Percentiles rank a stretch among this genome's conserved stretches.
Conservation (phyloP, 1,140 invertebrate species). For the Ceratina australensis region DNA sequence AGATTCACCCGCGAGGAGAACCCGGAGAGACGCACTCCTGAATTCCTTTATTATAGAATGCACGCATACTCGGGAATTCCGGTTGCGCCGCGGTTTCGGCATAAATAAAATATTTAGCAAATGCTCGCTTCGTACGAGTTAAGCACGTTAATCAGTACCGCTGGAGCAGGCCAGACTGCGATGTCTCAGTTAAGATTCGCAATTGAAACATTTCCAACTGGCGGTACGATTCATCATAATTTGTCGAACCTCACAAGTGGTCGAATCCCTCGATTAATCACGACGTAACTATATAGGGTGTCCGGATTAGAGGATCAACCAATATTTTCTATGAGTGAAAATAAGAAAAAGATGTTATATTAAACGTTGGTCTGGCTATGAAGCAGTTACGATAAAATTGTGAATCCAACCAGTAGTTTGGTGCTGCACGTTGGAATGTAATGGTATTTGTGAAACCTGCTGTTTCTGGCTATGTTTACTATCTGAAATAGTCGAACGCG, state of each 20-base stretch:
- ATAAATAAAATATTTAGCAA: background rate
- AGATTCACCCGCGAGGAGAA: background rate
- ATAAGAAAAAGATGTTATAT: too few relatives aligned
- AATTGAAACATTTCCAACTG: constrained; percentile 26
- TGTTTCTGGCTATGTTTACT: too few relatives aligned
- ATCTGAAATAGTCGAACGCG: too few relatives aligned
- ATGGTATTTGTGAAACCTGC: too few relatives aligned
- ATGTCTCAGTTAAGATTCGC: constrained; percentile 48
- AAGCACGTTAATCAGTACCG: background rate
- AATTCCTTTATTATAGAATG: too few relatives aligned
- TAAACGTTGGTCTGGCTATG: too few relatives aligned
- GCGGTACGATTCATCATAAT: constrained; percentile 73
- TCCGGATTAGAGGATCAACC: too few relatives aligned
- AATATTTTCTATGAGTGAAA: too few relatives aligned
- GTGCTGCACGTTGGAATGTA: too few relatives aligned
- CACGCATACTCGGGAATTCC: background rate
- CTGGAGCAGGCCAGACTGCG: constrained; percentile 2
- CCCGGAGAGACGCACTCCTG: background rate
- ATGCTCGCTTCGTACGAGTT: background rate
- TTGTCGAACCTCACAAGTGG: constrained; percentile 69
- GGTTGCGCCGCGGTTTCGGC: background rate
- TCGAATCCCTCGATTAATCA: constrained; percentile 73
- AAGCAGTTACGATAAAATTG: too few relatives aligned
- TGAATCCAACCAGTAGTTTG: too few relatives aligned
- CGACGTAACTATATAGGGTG: constrained; percentile 54